Conservation (phyloP, 2,888 invertebrate species). For the Leucoma salicis region DNA sequence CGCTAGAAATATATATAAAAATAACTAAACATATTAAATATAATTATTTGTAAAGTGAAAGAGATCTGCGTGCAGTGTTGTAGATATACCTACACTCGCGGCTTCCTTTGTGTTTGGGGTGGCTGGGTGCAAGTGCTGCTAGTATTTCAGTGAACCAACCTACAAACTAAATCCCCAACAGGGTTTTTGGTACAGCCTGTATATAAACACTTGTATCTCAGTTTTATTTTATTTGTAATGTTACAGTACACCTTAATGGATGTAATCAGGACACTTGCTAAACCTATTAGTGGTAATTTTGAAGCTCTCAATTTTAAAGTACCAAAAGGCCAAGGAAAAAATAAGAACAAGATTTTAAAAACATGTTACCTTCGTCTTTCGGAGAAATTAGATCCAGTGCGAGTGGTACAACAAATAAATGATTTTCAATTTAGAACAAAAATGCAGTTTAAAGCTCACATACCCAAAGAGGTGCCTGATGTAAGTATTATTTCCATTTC, state of each 20-base stretch:
- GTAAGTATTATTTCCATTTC: slow-evolving; percentile 49
- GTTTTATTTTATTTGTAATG: background rate
- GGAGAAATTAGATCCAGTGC: slow-evolving; percentile 41
- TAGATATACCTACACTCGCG: too few species aligned
- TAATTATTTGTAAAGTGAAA: too few species aligned
- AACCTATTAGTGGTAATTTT: slow-evolving; percentile 40
- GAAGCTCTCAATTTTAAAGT: slow-evolving; percentile 43
- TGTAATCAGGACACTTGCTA: slow-evolving; percentile 31
- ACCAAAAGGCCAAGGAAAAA: background rate
- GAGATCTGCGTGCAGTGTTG: too few species aligned
- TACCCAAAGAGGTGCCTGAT: slow-evolving; percentile 47
- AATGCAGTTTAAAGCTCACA: slow-evolving; percentile 25
- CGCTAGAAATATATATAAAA: too few species aligned
- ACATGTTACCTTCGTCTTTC: slow-evolving; percentile 49
- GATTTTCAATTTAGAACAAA: background rate
- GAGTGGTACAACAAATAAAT: slow-evolving; percentile 39
- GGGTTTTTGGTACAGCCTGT: too few species aligned
- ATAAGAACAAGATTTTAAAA: slow-evolving; percentile 12
- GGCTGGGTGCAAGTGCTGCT: too few species aligned
- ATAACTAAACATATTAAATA: too few species aligned
- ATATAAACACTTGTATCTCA: too few species aligned
- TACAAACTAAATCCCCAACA: too few species aligned
- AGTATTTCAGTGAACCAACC: too few species aligned
- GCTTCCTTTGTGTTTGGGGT: too few species aligned
- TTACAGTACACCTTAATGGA: slow-evolving; percentile 39